Conservation (phyloP, 92 coral and sea anemone genomes). For the Parazoanthus atlanticus region DNA sequence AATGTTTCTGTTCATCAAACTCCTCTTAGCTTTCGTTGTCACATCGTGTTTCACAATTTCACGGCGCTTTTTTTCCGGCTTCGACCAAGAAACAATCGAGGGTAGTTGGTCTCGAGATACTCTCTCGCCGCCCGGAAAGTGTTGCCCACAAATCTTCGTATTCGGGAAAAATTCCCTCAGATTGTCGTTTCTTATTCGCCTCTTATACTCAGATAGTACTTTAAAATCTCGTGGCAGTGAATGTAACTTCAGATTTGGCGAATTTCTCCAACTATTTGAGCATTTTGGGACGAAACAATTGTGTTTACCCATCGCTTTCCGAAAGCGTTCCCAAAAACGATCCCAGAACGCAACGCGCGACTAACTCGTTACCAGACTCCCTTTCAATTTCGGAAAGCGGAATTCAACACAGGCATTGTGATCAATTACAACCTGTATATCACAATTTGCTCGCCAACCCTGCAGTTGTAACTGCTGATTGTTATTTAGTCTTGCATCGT, state of each 20-base stretch:
- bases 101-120: slow-evolving; percentile 50
- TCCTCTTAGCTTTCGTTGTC: slow-evolving; percentile 19
- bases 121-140: slow-evolving; percentile 50
- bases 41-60: slow-evolving; percentile 17
- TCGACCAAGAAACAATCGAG: slow-evolving; percentile 38
- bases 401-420: too few relatives aligned
- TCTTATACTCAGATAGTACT: slow-evolving; percentile 39
- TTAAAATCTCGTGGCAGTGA: slow-evolving; percentile 6
- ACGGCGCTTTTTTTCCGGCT: slow-evolving; percentile 22
- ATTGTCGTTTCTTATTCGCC: slow-evolving; percentile 42
- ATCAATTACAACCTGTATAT: too few relatives aligned
- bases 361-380: slow-evolving; percentile 47
- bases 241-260: slow-evolving; percentile 48
- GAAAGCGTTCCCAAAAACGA: slow-evolving; percentile 48
- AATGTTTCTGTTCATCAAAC: slow-evolving; percentile 4
- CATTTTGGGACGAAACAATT: slow-evolving; percentile 29
- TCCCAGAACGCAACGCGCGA: slow-evolving; percentile 32
- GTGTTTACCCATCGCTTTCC: background rate
- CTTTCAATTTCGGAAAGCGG: slow-evolving; percentile 15
- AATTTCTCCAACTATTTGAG: slow-evolving; percentile 46
- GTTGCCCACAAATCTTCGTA: slow-evolving; percentile 45
- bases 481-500: too few relatives aligned
- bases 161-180: slow-evolving; percentile 32
- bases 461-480: too few relatives aligned
- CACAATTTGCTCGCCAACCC: too few relatives aligned